A percentile compares a stretch with the other conserved stretches of the same genome.
These are phyloP conservation scores for Phoeniculus purpureus DNA, from an alignment of 2,797 vertebrate species.

Conservation along the genomic window DNA sequence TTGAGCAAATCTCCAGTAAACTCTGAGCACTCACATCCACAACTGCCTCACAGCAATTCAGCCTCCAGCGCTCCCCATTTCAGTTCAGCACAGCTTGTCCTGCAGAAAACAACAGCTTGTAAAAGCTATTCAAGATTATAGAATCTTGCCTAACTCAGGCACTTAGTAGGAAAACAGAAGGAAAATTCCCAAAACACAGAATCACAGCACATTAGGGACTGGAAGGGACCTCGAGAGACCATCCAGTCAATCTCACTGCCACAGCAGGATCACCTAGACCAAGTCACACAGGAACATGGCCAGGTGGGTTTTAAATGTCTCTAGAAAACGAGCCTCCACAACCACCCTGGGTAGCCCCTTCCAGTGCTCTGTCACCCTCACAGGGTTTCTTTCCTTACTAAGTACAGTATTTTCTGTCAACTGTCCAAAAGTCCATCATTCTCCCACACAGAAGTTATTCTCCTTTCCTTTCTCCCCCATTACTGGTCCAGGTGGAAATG, in stretches of 20 bases:
- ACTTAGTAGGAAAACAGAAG: too few species aligned
- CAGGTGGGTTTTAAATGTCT: too few species aligned
- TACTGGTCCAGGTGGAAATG: not conserved
- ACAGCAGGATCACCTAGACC: too few species aligned
- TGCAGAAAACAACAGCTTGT: not conserved
- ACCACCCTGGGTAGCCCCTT: too few species aligned
- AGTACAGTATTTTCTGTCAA: not conserved
- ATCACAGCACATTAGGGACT: too few species aligned
- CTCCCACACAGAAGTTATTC: not conserved
- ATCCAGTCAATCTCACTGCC: too few species aligned
- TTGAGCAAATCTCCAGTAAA: not conserved
- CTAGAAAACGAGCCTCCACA: too few species aligned
- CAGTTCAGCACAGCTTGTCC: not conserved
- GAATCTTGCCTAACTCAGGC: not conserved
- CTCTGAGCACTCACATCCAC: accelerated
- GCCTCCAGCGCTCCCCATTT: not conserved
- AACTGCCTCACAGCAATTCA: accelerated
- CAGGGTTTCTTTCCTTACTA: not conserved
- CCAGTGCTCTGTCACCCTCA: too few species aligned
- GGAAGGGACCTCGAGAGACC: too few species aligned
- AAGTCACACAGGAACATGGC: too few species aligned
- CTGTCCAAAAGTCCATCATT: not conserved
- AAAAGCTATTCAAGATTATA: not conserved
- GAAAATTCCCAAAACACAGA: too few species aligned
- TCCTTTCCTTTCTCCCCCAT: not conserved